Conservation (phyloP, 2,888 invertebrate genomes). For the Apoda limacodes region DNA sequence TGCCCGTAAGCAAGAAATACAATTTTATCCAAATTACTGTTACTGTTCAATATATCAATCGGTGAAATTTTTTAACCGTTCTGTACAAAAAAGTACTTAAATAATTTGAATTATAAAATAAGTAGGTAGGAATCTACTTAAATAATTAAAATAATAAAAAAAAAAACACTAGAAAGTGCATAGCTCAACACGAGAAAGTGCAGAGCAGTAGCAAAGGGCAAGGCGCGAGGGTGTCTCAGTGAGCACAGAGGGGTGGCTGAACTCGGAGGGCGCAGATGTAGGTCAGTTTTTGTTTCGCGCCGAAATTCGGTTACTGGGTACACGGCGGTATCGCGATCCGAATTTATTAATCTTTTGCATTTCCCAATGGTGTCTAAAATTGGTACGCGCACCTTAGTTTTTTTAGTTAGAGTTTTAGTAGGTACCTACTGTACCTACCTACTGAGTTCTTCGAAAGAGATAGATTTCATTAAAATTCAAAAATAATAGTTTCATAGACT, state of each 20-base stretch:
- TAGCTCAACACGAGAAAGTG: no score
- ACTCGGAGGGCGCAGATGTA: conserved; percentile 63
- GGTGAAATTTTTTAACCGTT: no score
- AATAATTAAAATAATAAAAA: conserved; percentile 11
- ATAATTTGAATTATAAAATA: conserved; percentile 6
- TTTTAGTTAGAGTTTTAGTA: no score
- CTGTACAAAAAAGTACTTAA: no score
- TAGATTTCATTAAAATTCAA: no score
- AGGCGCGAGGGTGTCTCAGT: conserved; percentile 50
- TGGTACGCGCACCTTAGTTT: conserved; percentile 23
- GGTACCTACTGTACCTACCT: no score
- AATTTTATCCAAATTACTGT: no score
- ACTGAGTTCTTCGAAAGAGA: no score
- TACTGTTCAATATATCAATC: no score
- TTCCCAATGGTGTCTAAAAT: conserved; percentile 28
- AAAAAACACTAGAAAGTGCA: conserved; percentile 45
- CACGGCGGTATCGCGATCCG: conserved; percentile 29
- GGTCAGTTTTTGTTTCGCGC: conserved; percentile 70
- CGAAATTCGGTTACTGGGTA: conserved; percentile 68
- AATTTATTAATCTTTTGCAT: no score
- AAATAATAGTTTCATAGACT: no score
- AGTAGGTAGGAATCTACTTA: conserved; percentile 1
- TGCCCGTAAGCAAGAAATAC: neutral
- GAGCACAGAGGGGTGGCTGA: conserved; percentile 61
- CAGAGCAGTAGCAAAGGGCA: conserved; percentile 37